These are phyloP conservation scores for Thryonomys swinderianus DNA, from an alignment of 2,113 vertebrate genomes.

Conservation along the genomic window DNA sequence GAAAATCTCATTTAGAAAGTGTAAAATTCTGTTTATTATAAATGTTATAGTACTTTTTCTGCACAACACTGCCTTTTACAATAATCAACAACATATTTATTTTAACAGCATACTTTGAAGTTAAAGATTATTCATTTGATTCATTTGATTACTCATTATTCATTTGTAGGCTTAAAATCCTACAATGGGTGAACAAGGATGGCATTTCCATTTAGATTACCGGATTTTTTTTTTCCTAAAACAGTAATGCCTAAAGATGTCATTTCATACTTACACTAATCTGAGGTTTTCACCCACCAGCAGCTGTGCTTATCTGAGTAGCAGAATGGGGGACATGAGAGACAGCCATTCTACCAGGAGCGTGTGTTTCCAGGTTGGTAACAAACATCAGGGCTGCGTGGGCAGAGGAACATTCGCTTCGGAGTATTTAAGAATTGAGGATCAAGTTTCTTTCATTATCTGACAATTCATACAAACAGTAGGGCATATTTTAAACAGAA, in stretches of 20 bases:
- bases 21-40: neutral
- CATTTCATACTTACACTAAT: slow-evolving; percentile 14
- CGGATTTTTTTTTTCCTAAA: neutral
- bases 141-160: no score
- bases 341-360: slow-evolving; percentile 56
- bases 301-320: slow-evolving; percentile 17
- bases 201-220: neutral
- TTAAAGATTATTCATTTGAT: neutral
- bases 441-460: slow-evolving; percentile 44
- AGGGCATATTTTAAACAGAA: slow-evolving; percentile 38
- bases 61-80: neutral
- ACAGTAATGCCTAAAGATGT: neutral
- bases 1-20: neutral
- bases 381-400: slow-evolving; percentile 51
- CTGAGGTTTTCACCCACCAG: slow-evolving; percentile 25
- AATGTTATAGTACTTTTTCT: neutral
- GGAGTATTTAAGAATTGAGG: slow-evolving; percentile 11
- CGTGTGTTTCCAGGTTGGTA: slow-evolving; percentile 59
- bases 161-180: neutral
- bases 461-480: slow-evolving; percentile 56
- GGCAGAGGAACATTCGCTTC: slow-evolving; percentile 50
- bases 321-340: slow-evolving; percentile 24
- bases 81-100: neutral
- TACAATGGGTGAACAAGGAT: neutral
- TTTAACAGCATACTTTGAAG: neutral